phyloP scores from a whole-genome alignment of 2,888 invertebrate genomes.

The Dimorphilus gyrociliatus region DNA sequence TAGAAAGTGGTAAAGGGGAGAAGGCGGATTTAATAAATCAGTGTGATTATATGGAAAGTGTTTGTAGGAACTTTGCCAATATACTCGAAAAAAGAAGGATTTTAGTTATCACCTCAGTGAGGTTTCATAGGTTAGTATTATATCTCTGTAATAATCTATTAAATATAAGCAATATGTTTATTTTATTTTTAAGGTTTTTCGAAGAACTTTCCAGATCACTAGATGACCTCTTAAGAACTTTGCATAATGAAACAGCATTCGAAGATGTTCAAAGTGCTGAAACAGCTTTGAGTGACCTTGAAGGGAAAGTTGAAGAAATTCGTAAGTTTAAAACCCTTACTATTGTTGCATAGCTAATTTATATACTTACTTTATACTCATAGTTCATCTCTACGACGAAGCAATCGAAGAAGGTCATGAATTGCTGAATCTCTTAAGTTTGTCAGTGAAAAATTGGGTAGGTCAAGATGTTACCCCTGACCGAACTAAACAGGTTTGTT shows the following conservation, averaged over 20 bases:
- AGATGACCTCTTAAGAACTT: slow-evolving; percentile 31
- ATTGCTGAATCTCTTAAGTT: slow-evolving; percentile 56
- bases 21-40: slow-evolving; percentile 50
- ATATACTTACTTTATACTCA: neutral
- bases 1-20: slow-evolving; percentile 36
- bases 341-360: no score
- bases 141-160: slow-evolving; percentile 1
- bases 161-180: neutral
- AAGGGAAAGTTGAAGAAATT: slow-evolving; percentile 32
- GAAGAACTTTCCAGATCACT: slow-evolving; percentile 29
- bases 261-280: slow-evolving; percentile 26
- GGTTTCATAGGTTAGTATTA: slow-evolving; percentile 59
- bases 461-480: slow-evolving; percentile 49
- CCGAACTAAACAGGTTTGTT: slow-evolving; percentile 41
- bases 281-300: slow-evolving; percentile 25
- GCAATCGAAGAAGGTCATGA: slow-evolving; percentile 52
- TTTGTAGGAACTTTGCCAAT: slow-evolving; percentile 58
- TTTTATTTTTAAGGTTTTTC: neutral
- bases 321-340: slow-evolving; percentile 16
- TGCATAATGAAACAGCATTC: slow-evolving; percentile 31
- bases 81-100: slow-evolving; percentile 56
- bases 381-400: neutral
- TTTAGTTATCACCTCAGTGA: slow-evolving; percentile 53
- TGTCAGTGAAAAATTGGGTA: slow-evolving; percentile 60
- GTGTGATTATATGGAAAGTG: slow-evolving; percentile 64